A percentile compares a stretch with the other conserved stretches of the same genome.
phyloP scores from a whole-genome alignment of 2,888 invertebrate species.

The Metallyticus violacea region DNA sequence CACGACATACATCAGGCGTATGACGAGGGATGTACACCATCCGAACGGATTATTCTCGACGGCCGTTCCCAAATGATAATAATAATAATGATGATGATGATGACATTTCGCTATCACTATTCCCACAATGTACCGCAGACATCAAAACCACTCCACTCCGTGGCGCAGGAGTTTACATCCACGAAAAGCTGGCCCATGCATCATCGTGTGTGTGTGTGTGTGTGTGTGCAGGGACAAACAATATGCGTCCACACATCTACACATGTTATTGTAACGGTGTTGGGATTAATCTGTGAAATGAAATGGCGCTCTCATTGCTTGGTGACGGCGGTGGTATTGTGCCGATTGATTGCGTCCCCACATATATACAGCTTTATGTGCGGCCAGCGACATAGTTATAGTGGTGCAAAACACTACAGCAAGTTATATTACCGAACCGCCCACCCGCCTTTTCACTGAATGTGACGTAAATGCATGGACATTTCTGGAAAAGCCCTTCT shows the following conservation, averaged over 20 bases:
- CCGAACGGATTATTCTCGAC: slow-evolving; percentile 28
- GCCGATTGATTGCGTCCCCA: slow-evolving; percentile 30
- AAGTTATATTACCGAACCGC: background rate
- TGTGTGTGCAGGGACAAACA: slow-evolving; percentile 12
- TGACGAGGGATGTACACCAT: slow-evolving; percentile 1
- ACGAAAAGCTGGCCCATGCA: slow-evolving; percentile 20
- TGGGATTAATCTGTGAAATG: slow-evolving; percentile 34
- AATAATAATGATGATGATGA: slow-evolving; percentile 31
- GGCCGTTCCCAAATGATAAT: slow-evolving; percentile 31
- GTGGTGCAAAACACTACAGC: background rate
- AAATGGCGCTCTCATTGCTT: slow-evolving; percentile 31
- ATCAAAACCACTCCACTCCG: slow-evolving; percentile 27
- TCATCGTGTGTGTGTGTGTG: too few relatives aligned
- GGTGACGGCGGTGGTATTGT: slow-evolving; percentile 29
- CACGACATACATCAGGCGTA: slow-evolving; percentile 28
- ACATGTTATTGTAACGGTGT: slow-evolving; percentile 30
- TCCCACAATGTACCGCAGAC: slow-evolving; percentile 31
- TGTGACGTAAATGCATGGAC: background rate
- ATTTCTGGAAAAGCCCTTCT: background rate
- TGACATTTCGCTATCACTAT: slow-evolving; percentile 34
- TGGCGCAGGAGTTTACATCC: background rate
- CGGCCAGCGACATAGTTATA: slow-evolving; percentile 6
- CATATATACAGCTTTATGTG: slow-evolving; percentile 25
- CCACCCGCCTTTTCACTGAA: background rate
- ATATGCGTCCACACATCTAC: slow-evolving; percentile 19